These are phyloP conservation scores for Sceloporus tristichus DNA, from an alignment of 2,113 vertebrate species.

Conservation along the genomic window DNA sequence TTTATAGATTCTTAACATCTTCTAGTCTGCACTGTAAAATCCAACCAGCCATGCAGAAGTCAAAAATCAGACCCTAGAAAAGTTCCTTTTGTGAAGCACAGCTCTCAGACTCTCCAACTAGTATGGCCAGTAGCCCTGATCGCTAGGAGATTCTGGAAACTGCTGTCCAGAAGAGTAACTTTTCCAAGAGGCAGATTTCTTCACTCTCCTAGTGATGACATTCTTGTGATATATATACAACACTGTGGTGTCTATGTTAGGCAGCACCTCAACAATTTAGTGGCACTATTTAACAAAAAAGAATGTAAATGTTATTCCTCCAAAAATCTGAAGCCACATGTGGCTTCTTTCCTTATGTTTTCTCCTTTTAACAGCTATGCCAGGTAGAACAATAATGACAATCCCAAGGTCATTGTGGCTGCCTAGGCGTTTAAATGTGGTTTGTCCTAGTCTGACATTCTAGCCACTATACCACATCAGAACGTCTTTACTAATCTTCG, in stretches of 20 bases:
- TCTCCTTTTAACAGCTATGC: background rate
- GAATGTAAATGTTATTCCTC: background rate
- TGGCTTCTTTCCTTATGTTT: background rate
- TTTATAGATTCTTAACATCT: background rate
- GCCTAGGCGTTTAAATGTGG: too few species aligned
- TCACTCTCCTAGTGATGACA: background rate
- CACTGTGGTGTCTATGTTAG: background rate
- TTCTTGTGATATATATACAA: background rate
- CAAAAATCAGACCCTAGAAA: background rate
- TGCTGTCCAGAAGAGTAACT: too few species aligned
- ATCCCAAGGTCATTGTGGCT: background rate
- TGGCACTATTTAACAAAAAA: background rate
- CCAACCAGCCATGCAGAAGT: background rate
- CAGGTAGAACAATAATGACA: background rate
- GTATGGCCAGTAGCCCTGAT: too few species aligned
- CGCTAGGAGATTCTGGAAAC: too few species aligned
- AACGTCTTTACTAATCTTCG: too few species aligned
- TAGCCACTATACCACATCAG: too few species aligned
- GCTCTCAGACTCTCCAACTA: too few species aligned
- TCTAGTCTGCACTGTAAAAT: constrained; percentile 18
- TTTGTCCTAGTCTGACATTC: too few species aligned
- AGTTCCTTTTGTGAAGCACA: too few species aligned
- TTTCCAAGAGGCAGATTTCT: background rate
- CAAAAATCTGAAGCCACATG: background rate
- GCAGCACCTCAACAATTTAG: background rate